Conservation (phyloP, 1,140 invertebrate genomes). For the Drosophila erecta region DNA sequence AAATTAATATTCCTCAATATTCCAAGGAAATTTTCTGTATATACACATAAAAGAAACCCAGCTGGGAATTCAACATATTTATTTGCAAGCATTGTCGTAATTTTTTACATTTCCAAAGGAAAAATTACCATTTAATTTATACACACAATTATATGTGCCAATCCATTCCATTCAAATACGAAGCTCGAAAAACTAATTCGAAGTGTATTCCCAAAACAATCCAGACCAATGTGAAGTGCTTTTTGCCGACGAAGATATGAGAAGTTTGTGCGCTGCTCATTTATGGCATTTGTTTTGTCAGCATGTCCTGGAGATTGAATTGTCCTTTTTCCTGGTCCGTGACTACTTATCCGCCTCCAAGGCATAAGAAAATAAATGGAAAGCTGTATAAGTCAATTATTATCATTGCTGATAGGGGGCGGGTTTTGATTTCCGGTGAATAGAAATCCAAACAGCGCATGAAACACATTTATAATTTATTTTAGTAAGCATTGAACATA, state of each 20-base stretch:
- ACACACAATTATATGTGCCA: no score
- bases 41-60: not conserved
- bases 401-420: conserved; percentile 58
- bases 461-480: not conserved
- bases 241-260: conserved; percentile 20
- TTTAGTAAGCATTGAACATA: not conserved
- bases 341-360: conserved; percentile 42
- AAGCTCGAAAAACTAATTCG: not conserved
- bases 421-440: conserved; percentile 55
- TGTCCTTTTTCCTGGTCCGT: conserved; percentile 42
- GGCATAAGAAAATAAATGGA: conserved; percentile 36
- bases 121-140: not conserved
- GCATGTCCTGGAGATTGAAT: conserved; percentile 73
- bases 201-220: conserved; percentile 8
- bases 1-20: no score
- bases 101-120: no score
- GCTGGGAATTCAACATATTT: no score
- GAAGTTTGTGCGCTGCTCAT: conserved; percentile 68
- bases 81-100: no score
- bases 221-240: conserved; percentile 20
- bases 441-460: conserved; percentile 27
- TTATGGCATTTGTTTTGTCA: conserved; percentile 80
- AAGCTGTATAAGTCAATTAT: conserved; percentile 73
- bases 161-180: not conserved
- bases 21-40: not conserved